Percentiles rank a stretch among this genome's conserved stretches.
These are phyloP conservation scores for Sphinx pinastri DNA, from an alignment of 2,888 invertebrate species.

Conservation along the genomic window DNA sequence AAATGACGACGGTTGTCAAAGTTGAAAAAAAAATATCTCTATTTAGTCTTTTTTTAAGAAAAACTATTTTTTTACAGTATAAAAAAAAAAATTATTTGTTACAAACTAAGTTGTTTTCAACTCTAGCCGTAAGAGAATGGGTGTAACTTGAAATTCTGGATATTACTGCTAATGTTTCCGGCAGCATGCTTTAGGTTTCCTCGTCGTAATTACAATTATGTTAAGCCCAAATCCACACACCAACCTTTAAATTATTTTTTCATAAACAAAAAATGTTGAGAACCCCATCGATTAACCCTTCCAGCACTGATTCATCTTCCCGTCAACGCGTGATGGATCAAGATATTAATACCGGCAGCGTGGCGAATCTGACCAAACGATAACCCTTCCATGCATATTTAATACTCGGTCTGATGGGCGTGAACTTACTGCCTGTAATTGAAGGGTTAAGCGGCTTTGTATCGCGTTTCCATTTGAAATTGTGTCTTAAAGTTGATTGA, in stretches of 20 bases:
- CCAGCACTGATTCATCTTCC: slow-evolving; percentile 76
- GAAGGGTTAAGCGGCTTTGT: slow-evolving; percentile 4
- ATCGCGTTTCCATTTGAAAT: slow-evolving; percentile 9
- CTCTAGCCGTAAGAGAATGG: no score
- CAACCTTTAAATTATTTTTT: no score
- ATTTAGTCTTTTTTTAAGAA: no score
- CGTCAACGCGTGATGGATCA: slow-evolving; percentile 81
- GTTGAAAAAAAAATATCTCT: not conserved
- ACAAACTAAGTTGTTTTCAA: no score
- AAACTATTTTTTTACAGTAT: no score
- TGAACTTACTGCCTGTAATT: slow-evolving; percentile 23
- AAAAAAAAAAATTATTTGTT: no score
- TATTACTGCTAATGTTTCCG: no score
- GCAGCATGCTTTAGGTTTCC: no score
- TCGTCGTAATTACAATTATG: no score
- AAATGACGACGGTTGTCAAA: slow-evolving; percentile 47
- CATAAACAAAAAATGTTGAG: slow-evolving; percentile 53
- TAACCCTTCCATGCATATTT: slow-evolving; percentile 77
- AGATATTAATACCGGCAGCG: slow-evolving; percentile 82
- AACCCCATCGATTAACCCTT: slow-evolving; percentile 56
- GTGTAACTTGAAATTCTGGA: no score
- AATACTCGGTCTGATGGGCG: slow-evolving; percentile 67
- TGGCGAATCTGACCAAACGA: slow-evolving; percentile 78
- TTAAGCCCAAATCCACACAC: no score
- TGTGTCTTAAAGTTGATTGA: not conserved